Conservation (phyloP, 1,140 invertebrate genomes). For the Eciton burchellii region DNA sequence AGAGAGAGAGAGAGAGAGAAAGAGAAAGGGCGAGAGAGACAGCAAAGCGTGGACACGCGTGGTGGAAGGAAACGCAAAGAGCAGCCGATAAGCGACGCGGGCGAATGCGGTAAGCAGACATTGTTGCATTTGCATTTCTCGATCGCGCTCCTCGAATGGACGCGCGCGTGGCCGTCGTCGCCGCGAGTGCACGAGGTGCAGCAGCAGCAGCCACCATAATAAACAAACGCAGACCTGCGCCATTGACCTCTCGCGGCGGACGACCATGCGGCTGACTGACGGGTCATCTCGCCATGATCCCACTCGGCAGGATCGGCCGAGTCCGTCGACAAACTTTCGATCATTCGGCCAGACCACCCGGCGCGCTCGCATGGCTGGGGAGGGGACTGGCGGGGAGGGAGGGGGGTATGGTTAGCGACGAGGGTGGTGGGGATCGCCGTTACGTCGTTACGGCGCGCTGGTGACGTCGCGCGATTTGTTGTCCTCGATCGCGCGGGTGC, state of each 20-base stretch:
- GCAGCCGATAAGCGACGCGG: too few relatives aligned
- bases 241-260: slow-evolving; percentile 62
- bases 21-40: too few relatives aligned
- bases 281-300: not conserved
- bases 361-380: too few relatives aligned
- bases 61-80: too few relatives aligned
- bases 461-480: slow-evolving; percentile 33
- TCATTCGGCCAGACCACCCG: not conserved
- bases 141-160: not conserved
- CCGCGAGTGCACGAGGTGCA: not conserved
- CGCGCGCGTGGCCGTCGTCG: not conserved
- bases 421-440: too few relatives aligned
- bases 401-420: too few relatives aligned
- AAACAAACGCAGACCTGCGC: slow-evolving; percentile 68
- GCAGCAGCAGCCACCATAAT: slow-evolving; percentile 60
- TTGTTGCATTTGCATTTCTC: too few relatives aligned
- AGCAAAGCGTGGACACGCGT: too few relatives aligned
- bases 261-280: not conserved
- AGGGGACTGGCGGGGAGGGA: too few relatives aligned
- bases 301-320: not conserved
- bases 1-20: too few relatives aligned
- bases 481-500: slow-evolving; percentile 35
- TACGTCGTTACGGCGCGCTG: too few relatives aligned
- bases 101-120: too few relatives aligned
- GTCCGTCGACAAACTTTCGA: not conserved